Percentiles rank a stretch among this genome's conserved stretches.
phyloP scores from a whole-genome alignment of 2,113 vertebrate species.

The Tragulus kanchil region DNA sequence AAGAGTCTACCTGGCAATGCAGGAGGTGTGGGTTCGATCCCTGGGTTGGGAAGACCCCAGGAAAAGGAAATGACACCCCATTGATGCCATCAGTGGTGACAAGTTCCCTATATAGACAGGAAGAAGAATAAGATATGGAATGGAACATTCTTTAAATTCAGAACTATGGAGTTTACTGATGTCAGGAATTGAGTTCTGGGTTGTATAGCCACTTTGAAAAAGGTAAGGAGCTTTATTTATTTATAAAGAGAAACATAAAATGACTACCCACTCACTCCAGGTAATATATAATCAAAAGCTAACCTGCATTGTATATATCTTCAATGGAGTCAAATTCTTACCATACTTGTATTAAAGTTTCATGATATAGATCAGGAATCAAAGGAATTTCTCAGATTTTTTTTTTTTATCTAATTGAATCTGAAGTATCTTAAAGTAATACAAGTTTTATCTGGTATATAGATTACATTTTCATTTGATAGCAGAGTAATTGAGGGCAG shows the following conservation, averaged over 20 bases:
- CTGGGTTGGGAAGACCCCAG: background rate
- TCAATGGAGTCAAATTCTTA: background rate
- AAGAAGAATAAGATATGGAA: background rate
- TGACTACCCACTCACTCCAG: background rate
- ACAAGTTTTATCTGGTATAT: background rate
- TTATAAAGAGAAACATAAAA: background rate
- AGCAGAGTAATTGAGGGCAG: background rate
- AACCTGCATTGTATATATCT: background rate
- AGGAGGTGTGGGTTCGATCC: background rate
- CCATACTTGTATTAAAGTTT: background rate
- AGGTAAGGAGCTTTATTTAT: background rate
- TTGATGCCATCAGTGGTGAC: too few species aligned
- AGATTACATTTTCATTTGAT: background rate
- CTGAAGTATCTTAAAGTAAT: background rate
- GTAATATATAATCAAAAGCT: background rate
- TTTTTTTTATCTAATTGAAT: background rate
- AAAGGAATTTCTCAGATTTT: background rate
- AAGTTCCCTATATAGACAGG: background rate
- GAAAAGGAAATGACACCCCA: too few species aligned
- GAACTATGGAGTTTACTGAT: background rate
- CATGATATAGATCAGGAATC: background rate
- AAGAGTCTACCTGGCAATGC: background rate
- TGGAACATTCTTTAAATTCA: background rate
- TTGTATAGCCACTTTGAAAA: background rate
- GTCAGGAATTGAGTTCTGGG: background rate